A percentile compares a stretch with the other conserved stretches of the same genome.
phyloP scores from a whole-genome alignment of 2,113 vertebrate species.

The Sinocyclocheilus grahami region DNA sequence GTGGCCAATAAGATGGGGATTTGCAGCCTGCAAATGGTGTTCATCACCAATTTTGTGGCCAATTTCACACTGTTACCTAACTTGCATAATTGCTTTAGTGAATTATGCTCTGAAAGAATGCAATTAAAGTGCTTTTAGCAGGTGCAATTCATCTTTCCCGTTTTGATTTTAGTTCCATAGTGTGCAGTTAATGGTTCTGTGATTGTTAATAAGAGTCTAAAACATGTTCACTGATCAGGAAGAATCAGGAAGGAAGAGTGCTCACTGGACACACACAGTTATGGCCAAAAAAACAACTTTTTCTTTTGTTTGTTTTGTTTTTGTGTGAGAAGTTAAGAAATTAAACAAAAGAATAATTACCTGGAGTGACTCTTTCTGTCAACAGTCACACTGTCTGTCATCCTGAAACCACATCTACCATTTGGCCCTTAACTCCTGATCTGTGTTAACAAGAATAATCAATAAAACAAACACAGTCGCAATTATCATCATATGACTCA shows the following conservation, averaged over 20 bases:
- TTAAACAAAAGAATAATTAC: background rate
- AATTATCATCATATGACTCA: constrained; percentile 34
- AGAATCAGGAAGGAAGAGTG: constrained; percentile 2
- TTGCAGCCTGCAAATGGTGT: background rate
- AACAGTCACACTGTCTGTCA: background rate
- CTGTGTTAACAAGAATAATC: constrained; percentile 1
- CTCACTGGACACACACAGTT: background rate
- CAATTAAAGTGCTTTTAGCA: background rate
- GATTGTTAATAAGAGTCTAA: constrained; percentile 7
- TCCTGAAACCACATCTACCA: background rate
- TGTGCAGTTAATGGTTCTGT: background rate
- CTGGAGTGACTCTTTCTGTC: background rate
- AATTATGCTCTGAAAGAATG: background rate
- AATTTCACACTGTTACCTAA: background rate
- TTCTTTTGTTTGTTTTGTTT: background rate
- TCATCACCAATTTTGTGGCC: background rate
- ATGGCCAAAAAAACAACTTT: background rate
- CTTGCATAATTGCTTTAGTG: background rate
- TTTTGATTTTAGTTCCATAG: background rate
- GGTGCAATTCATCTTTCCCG: background rate
- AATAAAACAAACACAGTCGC: constrained; percentile 16
- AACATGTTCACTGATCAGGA: background rate
- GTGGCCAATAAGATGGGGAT: background rate
- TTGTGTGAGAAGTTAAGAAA: background rate
- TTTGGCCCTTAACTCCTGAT: background rate